Evolutionary conservation across 2,797 vertebrate species (phyloP), one percentile per base, ranked within the genome.

Genomic region (Melanotaenia boesemani): DNA sequence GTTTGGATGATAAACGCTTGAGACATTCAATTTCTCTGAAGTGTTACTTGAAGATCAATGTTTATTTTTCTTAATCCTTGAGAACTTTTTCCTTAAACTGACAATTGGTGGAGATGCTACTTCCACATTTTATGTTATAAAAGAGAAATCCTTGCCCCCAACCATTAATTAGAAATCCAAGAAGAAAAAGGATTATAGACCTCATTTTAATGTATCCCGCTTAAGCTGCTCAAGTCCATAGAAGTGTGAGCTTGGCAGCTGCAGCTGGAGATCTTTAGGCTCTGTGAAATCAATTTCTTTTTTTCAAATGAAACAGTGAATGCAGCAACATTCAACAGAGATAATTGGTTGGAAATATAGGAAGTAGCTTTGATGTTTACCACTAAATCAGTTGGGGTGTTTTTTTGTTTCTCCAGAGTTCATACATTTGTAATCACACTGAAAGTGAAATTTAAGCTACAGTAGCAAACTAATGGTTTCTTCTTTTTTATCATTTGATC

Each of bases 101-200:
- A 75, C 67, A 75, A 66, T 75, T 64, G 64, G 44, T 18, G 6
- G 5, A 59, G 39, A 63, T 63, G 18, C 39, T 26, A 64, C 54
- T 72, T 86, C 74, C 37, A 62, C 39, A 60, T 64, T 72, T 77
- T 22, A 48, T 41, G 20, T 48, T 65, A 70, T 32, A 54, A 77
- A 82, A 68, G 72, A 80, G 48, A 83, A 90, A 89, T 87, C 79
- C 76, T 82, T 76, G 81, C 83, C 76, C 78, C 71, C 39, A 90
- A 88, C 75, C 60, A 88, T 77, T 91, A 87, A 89, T 91, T 87
- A 86, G 67, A 90, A 89, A 89, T 79, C 80, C 72, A 80, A 82
- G 67, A 81, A 84, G 66, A 73, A 80, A 81, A 83, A 76, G 76
- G 83, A 90, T 91, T 92, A 83, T 52, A 77, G 69, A 58, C 70